A percentile compares a stretch with the other conserved stretches of the same genome.
These are phyloP conservation scores for Megaceryle torquata DNA, from an alignment of 2,113 vertebrate genomes.

Conservation along the genomic window DNA sequence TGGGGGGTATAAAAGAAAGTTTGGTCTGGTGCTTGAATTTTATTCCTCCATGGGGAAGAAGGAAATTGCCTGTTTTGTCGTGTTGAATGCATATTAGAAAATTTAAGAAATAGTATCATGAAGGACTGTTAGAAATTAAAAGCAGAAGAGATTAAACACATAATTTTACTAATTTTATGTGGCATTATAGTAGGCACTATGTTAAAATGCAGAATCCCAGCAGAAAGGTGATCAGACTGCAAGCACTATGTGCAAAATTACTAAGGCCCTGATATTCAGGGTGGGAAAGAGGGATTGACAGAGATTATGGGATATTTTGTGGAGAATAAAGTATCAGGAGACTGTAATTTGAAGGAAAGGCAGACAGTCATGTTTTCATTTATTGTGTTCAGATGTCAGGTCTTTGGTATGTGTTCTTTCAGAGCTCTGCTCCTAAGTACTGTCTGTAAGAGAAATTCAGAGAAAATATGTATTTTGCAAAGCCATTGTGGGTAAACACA, in stretches of 20 bases:
- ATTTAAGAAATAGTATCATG: background rate
- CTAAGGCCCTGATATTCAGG: background rate
- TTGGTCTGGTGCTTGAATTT: background rate
- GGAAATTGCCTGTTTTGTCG: background rate
- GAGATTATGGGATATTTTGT: rapidly evolving
- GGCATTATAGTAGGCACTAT: background rate
- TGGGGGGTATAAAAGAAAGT: background rate
- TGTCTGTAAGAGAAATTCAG: background rate
- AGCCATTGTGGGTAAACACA: background rate
- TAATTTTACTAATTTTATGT: background rate
- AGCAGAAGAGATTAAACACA: background rate
- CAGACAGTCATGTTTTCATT: background rate
- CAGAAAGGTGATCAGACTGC: background rate
- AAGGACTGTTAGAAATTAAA: background rate
- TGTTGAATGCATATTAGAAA: background rate
- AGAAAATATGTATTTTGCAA: background rate
- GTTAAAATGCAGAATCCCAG: background rate
- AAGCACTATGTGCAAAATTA: background rate
- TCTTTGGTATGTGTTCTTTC: background rate
- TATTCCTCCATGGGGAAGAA: background rate
- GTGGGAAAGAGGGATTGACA: background rate
- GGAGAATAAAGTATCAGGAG: background rate
- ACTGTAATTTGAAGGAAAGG: background rate
- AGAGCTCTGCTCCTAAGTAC: background rate
- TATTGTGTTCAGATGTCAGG: background rate